Conservation (phyloP, 1,140 invertebrate genomes). For the Theocolax elegans region DNA sequence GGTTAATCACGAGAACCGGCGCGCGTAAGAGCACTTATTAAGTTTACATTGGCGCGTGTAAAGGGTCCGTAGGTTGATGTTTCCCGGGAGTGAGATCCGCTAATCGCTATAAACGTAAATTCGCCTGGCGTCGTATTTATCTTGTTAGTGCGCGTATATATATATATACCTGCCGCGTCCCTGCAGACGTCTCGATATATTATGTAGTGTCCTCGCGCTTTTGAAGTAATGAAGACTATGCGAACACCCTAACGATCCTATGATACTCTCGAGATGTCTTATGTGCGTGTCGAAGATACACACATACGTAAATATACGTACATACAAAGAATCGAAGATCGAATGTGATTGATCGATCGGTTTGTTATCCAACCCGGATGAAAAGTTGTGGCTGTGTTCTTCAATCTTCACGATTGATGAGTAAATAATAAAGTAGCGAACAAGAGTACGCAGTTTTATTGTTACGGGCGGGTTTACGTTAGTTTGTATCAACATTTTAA, state of each 20-base stretch:
- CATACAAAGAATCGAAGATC: neutral
- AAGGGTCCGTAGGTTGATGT: conserved; percentile 2
- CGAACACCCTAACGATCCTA: neutral
- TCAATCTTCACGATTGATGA: too few relatives aligned
- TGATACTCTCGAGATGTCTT: conserved; percentile 2
- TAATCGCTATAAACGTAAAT: conserved; percentile 35
- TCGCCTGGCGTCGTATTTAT: conserved; percentile 15
- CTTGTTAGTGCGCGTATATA: conserved; percentile 15
- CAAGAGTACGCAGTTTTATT: too few relatives aligned
- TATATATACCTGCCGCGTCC: too few relatives aligned
- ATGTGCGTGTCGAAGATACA: neutral
- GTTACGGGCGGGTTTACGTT: too few relatives aligned
- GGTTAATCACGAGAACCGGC: neutral
- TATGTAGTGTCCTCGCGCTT: neutral
- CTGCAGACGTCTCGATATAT: conserved; percentile 14
- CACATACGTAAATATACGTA: neutral
- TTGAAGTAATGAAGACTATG: neutral
- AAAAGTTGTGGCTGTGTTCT: too few relatives aligned
- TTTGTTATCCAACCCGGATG: neutral
- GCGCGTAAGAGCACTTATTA: conserved; percentile 22
- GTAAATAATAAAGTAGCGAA: too few relatives aligned
- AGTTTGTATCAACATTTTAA: too few relatives aligned
- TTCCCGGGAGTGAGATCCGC: conserved; percentile 25
- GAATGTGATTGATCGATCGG: neutral
- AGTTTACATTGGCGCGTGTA: conserved; percentile 21